These are phyloP conservation scores for Anagrus nilaparvatae DNA, from an alignment of 1,140 invertebrate species.

Conservation along the genomic window DNA sequence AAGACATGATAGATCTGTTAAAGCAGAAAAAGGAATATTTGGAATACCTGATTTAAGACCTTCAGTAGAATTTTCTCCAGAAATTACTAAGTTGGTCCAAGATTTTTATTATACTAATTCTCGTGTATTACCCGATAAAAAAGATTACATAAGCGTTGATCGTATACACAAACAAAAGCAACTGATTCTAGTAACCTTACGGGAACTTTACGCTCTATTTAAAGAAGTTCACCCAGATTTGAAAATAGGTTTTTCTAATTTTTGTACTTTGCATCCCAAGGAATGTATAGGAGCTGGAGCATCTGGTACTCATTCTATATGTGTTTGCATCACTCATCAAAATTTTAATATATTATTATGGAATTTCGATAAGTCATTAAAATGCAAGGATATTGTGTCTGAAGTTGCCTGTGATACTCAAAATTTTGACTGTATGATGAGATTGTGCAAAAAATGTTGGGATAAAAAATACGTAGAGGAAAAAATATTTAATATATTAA, in stretches of 20 bases:
- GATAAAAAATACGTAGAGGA: neutral
- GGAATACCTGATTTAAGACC: neutral
- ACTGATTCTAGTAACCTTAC: neutral
- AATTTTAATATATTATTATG: too few relatives aligned
- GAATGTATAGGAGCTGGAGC: too few relatives aligned
- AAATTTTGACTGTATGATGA: neutral
- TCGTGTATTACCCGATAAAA: neutral
- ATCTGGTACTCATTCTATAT: neutral
- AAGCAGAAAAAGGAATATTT: neutral
- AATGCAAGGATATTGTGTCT: neutral
- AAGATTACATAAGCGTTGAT: neutral
- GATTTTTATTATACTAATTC: conserved; percentile 1
- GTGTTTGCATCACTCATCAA: too few relatives aligned
- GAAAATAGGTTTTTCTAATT: too few relatives aligned
- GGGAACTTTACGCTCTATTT: neutral
- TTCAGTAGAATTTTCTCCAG: neutral
- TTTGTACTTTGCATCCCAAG: too few relatives aligned
- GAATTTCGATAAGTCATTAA: too few relatives aligned
- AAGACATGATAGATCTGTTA: neutral
- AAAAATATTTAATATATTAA: neutral
- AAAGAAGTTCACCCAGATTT: too few relatives aligned
- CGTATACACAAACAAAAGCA: neutral
- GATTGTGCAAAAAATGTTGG: too few relatives aligned
- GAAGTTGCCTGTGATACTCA: neutral
- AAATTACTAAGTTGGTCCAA: neutral